These are phyloP conservation scores for Eleutherodactylus coqui DNA, from an alignment of 2,797 vertebrate genomes.

Conservation along the genomic window DNA sequence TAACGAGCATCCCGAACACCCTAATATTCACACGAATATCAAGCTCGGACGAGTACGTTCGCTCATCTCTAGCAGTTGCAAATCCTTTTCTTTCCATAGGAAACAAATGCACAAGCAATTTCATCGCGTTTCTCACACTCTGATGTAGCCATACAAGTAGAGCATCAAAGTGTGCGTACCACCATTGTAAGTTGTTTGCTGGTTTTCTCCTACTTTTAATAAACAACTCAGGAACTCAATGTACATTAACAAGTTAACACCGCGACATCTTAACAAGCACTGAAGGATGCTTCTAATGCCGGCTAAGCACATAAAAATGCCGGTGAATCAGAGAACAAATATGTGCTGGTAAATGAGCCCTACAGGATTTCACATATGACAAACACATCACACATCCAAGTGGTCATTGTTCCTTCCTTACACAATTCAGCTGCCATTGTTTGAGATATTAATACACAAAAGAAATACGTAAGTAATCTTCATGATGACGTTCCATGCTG, in stretches of 20 bases:
- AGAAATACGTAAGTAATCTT: background rate
- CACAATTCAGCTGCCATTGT: background rate
- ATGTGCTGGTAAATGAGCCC: conserved; percentile 6
- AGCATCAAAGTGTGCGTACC: too few relatives aligned
- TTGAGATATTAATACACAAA: conserved; percentile 14
- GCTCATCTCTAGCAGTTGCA: too few relatives aligned
- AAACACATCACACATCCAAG: conserved; percentile 5
- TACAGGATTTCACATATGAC: conserved; percentile 26
- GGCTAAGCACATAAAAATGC: conserved; percentile 14
- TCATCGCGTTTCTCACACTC: too few relatives aligned
- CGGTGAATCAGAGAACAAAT: conserved; percentile 11
- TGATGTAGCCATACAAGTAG: too few relatives aligned
- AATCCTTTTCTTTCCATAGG: too few relatives aligned
- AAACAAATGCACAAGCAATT: too few relatives aligned
- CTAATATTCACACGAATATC: too few relatives aligned
- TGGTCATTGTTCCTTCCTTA: background rate
- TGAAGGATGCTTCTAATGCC: background rate
- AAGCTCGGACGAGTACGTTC: too few relatives aligned
- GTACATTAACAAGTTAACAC: background rate
- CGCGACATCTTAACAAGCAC: background rate
- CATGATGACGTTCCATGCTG: background rate
- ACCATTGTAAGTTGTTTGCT: background rate
- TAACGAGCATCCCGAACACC: too few relatives aligned
- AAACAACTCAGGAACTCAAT: background rate
- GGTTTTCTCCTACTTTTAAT: background rate